Evolutionary conservation across 2,113 vertebrate genomes (phyloP).

Genomic region (Azemiops feae): DNA sequence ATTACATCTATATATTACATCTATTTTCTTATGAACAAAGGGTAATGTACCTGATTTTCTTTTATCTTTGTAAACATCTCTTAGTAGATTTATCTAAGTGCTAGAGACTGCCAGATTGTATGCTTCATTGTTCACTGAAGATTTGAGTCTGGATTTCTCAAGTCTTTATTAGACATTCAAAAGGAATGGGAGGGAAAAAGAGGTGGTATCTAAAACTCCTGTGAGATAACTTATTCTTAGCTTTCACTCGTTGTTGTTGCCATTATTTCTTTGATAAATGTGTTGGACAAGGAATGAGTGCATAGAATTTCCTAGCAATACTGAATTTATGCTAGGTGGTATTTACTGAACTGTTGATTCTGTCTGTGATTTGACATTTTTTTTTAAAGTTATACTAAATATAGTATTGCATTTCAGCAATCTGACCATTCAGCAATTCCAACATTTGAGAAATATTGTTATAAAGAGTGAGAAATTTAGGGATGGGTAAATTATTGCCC

Average conservation of each 20-base stretch:
- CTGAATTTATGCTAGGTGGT: neutral
- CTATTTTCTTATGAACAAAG: neutral
- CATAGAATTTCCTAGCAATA: neutral
- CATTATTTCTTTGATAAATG: neutral
- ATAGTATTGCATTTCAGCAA: neutral
- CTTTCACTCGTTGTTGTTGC: neutral
- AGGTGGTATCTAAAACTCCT: neutral
- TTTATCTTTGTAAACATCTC: neutral
- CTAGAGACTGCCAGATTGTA: neutral
- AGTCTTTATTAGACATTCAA: neutral
- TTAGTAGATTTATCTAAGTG: neutral
- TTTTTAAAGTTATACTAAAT: neutral
- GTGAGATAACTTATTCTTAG: neutral
- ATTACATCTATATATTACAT: too few relatives aligned
- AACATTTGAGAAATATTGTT: neutral
- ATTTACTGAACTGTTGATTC: neutral
- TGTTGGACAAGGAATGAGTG: neutral
- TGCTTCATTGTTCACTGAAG: neutral
- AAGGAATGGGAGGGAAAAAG: neutral
- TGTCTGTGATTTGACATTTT: neutral
- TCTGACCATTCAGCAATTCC: neutral
- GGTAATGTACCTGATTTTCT: neutral
- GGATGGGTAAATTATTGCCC: neutral
- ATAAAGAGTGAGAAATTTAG: neutral
- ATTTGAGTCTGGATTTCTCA: neutral